Evolutionary conservation across 2,797 vertebrate species (phyloP).

Genomic region (Urophycis tenuis): DNA sequence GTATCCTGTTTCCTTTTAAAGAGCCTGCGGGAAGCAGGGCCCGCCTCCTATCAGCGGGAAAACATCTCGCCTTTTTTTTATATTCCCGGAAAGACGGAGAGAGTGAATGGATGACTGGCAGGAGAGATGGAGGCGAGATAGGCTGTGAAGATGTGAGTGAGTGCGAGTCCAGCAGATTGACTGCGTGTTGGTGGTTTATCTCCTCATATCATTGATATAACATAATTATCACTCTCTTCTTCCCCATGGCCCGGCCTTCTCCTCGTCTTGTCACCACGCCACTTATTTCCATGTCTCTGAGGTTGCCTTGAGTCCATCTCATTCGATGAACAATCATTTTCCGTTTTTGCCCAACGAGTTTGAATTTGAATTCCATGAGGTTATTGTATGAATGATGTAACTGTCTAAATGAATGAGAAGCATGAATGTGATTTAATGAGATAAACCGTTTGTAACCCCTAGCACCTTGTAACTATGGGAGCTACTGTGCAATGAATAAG

Average conservation of each 20-base stretch:
- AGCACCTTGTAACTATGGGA: no score
- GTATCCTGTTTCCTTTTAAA: conserved; percentile 66
- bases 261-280: conserved; percentile 15
- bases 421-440: neutral
- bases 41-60: conserved; percentile 59
- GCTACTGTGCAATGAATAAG: no score
- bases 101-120: conserved; percentile 59
- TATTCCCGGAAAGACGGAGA: conserved; percentile 62
- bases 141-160: conserved; percentile 25
- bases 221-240: conserved; percentile 36
- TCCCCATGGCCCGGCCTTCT: neutral
- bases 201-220: neutral
- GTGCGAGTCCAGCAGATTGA: conserved; percentile 60
- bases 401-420: neutral
- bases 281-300: neutral
- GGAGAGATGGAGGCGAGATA: conserved; percentile 49
- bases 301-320: neutral
- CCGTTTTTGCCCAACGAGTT: neutral
- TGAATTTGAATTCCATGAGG: neutral
- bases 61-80: conserved; percentile 53
- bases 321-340: neutral
- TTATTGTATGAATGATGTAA: neutral
- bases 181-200: conserved; percentile 52
- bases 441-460: neutral
- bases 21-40: conserved; percentile 67